Base-by-base conservation (phyloP, 2,113 vertebrate genomes). In the Embiotoca jacksoni region DNA sequence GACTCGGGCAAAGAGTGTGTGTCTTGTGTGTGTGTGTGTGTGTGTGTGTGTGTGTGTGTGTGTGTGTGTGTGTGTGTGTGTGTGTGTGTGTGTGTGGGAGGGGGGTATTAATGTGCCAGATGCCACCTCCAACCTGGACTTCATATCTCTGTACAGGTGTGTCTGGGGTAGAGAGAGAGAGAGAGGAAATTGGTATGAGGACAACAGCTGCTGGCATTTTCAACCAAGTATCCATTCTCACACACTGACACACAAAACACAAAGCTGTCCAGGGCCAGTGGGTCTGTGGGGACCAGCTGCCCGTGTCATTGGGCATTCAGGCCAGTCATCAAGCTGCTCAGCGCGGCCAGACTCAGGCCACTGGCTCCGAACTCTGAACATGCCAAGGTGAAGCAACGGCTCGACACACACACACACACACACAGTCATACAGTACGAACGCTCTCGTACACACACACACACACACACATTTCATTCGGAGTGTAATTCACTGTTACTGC, bases 151-250 rank as follows among this genome's bases (percentile, higher is more conserved):
- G 57, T 78, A 46, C 76, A 78, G 68, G 73, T 82, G 82, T 68
- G 66, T 71, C 60, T 78, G 47, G 49, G 6, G 7, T 23, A 23
- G 23, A 23, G 23, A 8, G 6, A 37, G 7, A 37, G 13, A 13
- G 41, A 54, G 23, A n/a, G 15, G 39, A 49, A 41, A 75, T 74
- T 71, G 64, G 41, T 83, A 65, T 72, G 58, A 72, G 54, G 44
- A 70, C 67, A 82, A 75, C 88, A 88, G 82, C 82, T 89, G 80
- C 72, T 85, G 67, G 73, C 76, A 76, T 77, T 81, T 81, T 72
- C 82, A 78, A 71, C 78, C 63, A 49, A 49, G 72, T 5, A 47
- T 39, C 66, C 47, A 30, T 76, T 57, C 58, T 64, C 74, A 80
- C 79, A 62, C 72, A 72, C 37, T 49, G 63, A 57, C 58, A 75